Evolutionary conservation across 1,140 invertebrate species (phyloP), one percentile per base, ranked within the genome.

Genomic region (Drosophila lacteicornis): DNA sequence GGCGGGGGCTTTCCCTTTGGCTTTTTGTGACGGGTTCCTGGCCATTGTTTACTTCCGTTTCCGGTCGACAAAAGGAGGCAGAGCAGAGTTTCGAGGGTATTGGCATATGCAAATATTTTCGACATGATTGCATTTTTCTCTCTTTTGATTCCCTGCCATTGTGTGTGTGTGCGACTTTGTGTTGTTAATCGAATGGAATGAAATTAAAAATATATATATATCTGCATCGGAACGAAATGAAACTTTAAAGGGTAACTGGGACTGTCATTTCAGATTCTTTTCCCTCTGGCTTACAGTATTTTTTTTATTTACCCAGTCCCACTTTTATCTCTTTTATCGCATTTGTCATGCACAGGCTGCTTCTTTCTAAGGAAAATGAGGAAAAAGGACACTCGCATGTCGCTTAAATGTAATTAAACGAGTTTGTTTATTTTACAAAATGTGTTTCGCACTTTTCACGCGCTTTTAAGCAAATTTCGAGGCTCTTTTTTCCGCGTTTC

Each of bases 41-140:
- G 74, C 80, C 85, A 84, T 90, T 88, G 84, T 88, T 88, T 81
- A 90, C 84, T 88, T 88, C 85, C 84, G 84, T 63, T 88, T 90
- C 84, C 84, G 83, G 63, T 76, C 58, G 53, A 62, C 60, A 61
- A 53, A 57, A 36, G 49, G 38, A 40, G 62, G 25, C 36, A 22
- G 19, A 3, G 7, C 25, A n/a, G 45, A 55, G 25, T 53, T 56
- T 22, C 36, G 47, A 59, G 81, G 60, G 60, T 45, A 57, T 50
- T 30, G 55, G 73, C 84, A 84, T 84, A 88, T 88, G 85, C 84
- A 88, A 88, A 88, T 88, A 88, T 88, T 88, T 88, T 88, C 84
- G 66, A 74, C 84, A 78, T 90, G 85, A 88, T 88, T 88, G 84
- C 84, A 79, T 84, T 84, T 88, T 79, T 71, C 65, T 71, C 47